A percentile compares a stretch with the other conserved stretches of the same genome.
Conservation (phyloP, 2,113 vertebrate genomes). For the Lagopus leucura region DNA sequence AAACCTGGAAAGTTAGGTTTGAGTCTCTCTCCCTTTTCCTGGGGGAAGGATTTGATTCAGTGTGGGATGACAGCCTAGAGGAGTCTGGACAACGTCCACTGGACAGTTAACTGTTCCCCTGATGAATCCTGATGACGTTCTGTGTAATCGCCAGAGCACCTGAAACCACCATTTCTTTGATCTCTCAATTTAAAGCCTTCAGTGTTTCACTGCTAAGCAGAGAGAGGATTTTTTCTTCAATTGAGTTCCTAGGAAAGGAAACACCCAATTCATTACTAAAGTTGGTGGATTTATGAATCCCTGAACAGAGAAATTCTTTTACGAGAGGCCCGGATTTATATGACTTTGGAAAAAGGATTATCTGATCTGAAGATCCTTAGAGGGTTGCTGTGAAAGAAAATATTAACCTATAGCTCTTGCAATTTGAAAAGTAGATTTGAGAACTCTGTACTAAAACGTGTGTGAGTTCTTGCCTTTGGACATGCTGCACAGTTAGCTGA, state of each 20-base stretch:
- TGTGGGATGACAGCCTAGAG: neutral
- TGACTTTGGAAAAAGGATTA: slow-evolving; percentile 67
- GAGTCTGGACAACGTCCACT: slow-evolving; percentile 10
- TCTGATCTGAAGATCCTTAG: slow-evolving; percentile 61
- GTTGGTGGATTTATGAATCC: slow-evolving; percentile 68
- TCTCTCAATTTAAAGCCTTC: slow-evolving; percentile 45
- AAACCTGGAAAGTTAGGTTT: neutral
- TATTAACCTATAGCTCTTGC: slow-evolving; percentile 62
- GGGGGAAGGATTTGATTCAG: neutral
- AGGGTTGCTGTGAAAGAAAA: slow-evolving; percentile 54
- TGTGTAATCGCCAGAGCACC: neutral
- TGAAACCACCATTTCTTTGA: slow-evolving; percentile 38
- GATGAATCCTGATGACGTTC: neutral
- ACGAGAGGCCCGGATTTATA: slow-evolving; percentile 61
- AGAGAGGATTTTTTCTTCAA: slow-evolving; percentile 20
- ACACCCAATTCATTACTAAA: slow-evolving; percentile 60
- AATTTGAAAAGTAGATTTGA: slow-evolving; percentile 55
- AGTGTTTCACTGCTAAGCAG: slow-evolving; percentile 38
- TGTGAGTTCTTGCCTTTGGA: slow-evolving; percentile 32
- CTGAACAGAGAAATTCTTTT: slow-evolving; percentile 67
- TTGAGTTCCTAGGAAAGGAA: slow-evolving; percentile 52
- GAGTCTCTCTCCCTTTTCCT: neutral
- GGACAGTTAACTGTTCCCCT: neutral
- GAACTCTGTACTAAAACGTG: slow-evolving; percentile 9
- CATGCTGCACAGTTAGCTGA: neutral